Evolutionary conservation across 2,797 vertebrate species (phyloP), one percentile per base, ranked within the genome.

Genomic region (Sphenodon punctatus): DNA sequence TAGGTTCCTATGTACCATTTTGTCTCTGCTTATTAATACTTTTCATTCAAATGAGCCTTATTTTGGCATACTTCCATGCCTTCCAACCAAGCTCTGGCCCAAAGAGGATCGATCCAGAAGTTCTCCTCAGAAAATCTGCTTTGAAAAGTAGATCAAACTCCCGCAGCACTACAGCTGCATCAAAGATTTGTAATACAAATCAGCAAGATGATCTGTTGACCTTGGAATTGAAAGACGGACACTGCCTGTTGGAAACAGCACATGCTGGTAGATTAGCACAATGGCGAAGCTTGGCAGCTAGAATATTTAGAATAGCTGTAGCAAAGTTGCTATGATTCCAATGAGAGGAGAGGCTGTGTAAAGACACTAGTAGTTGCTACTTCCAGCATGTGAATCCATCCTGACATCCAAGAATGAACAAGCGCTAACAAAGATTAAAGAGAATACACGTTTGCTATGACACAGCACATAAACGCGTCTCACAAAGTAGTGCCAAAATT

Each of bases 401-500:
- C n/a, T 63, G 63, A 41, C 8, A 71, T 9, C 2, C 2, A 74
- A 60, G 14, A 42, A 48, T 16, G n/a, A 80, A 55, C 2, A 12
- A 41, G 53, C 30, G 39, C 45, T 68, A 56, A 19, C 53, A 49
- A 48, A 76, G 30, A 68, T 48, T 1, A 4, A 43, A 34, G n/a
- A 46, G 61, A 65, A 27, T 4, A 4, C 38, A 43, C n/a, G 14
- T 27, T 73, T 75, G 69, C 38, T 22, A 2, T 3, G 67, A 32
- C 0, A 1, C 38, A 56, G 2, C 5, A 8, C 1, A 1, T 23
- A 15, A 19, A 19, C 7, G 4, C 34, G 30, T n/a, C n/a, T 34
- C 16, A n/a, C 53, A 15, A 71, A 66, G 53, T 38, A 69, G 75
- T 84, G 46, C 6, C 42, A 66, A 84, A 81, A 30, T 15, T 56